A percentile compares a stretch with the other conserved stretches of the same genome.
These are phyloP conservation scores for Andrena praecox DNA, from an alignment of 2,888 invertebrate species.

Conservation along the genomic window DNA sequence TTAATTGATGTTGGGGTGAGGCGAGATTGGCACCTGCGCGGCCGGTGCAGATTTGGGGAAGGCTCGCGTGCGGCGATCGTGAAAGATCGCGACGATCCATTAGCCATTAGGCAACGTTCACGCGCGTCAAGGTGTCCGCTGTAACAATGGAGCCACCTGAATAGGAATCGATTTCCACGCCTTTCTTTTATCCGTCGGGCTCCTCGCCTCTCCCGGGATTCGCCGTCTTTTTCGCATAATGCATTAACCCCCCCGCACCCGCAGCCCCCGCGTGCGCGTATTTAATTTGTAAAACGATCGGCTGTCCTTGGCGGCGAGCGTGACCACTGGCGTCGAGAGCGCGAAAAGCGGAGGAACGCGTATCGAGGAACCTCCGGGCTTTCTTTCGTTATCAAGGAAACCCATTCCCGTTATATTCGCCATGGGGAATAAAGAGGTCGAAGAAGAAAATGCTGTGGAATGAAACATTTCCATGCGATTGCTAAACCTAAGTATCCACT, in stretches of 20 bases:
- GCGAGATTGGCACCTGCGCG: conserved; percentile 55
- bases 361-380: background rate
- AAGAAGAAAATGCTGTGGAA: background rate
- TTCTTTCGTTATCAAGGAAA: background rate
- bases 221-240: conserved; percentile 59
- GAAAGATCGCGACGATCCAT: conserved; percentile 72
- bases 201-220: conserved; percentile 36
- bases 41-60: conserved; percentile 25
- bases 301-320: conserved; percentile 48
- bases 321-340: conserved; percentile 47
- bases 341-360: background rate
- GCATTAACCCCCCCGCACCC: conserved; percentile 37
- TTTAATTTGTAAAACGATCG: conserved; percentile 66
- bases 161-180: conserved; percentile 75
- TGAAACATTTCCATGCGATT: background rate
- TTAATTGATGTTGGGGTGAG: conserved; percentile 53
- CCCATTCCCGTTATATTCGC: background rate
- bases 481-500: background rate
- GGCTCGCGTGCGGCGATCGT: conserved; percentile 40
- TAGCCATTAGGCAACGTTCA: conserved; percentile 78
- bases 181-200: conserved; percentile 55
- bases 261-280: conserved; percentile 42
- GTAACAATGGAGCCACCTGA: conserved; percentile 74
- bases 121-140: conserved; percentile 72
- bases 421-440: background rate